phyloP scores from a whole-genome alignment of 2,113 vertebrate genomes.

The Scytalopus superciliaris region DNA sequence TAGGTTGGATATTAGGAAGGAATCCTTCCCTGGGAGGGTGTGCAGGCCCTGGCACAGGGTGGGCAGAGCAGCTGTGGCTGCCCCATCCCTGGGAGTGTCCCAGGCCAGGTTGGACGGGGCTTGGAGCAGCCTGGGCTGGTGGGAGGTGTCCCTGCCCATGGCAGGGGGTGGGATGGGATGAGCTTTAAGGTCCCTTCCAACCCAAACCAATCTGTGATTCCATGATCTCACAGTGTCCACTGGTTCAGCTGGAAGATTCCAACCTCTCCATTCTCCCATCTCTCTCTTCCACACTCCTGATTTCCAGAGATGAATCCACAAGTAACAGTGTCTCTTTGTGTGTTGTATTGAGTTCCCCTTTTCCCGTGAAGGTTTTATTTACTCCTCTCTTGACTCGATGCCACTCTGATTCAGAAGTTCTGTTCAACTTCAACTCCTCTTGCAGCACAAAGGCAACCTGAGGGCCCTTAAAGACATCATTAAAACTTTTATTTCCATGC shows the following conservation, averaged over 20 bases:
- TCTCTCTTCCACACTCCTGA: neutral
- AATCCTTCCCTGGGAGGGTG: rapidly evolving
- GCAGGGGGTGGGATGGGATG: rapidly evolving
- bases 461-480: constrained; percentile 7
- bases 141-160: neutral
- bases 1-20: neutral
- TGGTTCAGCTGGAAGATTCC: neutral
- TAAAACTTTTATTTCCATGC: neutral
- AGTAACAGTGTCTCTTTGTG: neutral
- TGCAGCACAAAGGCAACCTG: neutral
- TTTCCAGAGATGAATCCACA: neutral
- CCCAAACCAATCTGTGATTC: neutral
- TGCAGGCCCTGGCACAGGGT: neutral
- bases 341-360: neutral
- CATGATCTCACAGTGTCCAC: rapidly evolving
- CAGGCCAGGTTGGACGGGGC: neutral
- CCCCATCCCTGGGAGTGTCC: neutral
- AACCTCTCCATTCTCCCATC: rapidly evolving
- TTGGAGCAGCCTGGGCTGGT: neutral
- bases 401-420: neutral
- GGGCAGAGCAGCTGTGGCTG: neutral
- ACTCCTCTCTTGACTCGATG: neutral
- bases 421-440: neutral
- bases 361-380: constrained; percentile 14
- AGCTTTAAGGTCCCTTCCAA: rapidly evolving